Conservation (phyloP, 1,140 invertebrate genomes). For the Rhagoletis zephyria region DNA sequence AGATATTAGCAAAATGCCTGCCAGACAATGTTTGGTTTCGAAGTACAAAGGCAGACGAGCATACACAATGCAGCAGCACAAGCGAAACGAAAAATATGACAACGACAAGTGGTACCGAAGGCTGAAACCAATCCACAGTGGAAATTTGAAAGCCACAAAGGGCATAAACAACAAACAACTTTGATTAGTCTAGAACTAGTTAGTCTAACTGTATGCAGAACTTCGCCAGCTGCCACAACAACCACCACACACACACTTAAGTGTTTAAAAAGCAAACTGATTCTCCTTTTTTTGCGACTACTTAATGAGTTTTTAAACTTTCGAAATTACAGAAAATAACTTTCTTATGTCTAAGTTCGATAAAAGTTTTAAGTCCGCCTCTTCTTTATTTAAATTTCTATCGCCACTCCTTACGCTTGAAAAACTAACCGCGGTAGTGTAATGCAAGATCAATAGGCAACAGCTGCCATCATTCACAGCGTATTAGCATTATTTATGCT, state of each 20-base stretch:
- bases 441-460: background rate
- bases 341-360: background rate
- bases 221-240: background rate
- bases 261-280: background rate
- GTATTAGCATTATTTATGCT: background rate
- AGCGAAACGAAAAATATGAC: too few species aligned
- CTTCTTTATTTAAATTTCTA: background rate
- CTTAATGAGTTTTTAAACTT: background rate
- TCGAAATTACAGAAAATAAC: background rate
- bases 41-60: too few species aligned
- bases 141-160: background rate
- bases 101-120: background rate
- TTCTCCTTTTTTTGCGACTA: background rate
- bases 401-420: too few species aligned
- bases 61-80: too few species aligned
- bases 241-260: background rate
- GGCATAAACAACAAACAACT: background rate
- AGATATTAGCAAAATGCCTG: too few species aligned
- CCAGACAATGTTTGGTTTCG: too few species aligned
- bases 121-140: background rate
- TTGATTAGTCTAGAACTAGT: background rate
- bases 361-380: background rate
- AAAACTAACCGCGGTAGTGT: too few species aligned
- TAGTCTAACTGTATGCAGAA: background rate
- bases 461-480: background rate